Evolutionary conservation across 2,888 invertebrate genomes (phyloP).

Genomic region (Eucriotettix oculatus): DNA sequence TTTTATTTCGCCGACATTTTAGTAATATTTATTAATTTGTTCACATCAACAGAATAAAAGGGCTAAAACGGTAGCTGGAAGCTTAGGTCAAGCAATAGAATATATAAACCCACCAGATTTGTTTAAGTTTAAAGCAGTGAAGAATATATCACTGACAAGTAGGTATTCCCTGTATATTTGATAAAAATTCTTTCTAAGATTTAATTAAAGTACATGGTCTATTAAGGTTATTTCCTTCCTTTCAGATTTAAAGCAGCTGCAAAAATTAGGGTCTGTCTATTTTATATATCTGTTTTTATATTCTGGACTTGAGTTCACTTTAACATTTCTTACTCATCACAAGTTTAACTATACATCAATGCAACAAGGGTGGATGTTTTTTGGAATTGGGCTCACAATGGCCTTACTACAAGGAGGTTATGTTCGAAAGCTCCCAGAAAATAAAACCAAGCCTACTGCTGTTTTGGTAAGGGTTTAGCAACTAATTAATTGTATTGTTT

Average conservation of each 20-base stretch:
- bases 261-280: constrained; percentile 55
- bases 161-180: not conserved
- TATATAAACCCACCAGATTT: constrained; percentile 42
- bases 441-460: constrained; percentile 53
- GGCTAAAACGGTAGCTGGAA: constrained; percentile 46
- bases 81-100: constrained; percentile 44
- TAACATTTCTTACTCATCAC: constrained; percentile 91
- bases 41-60: constrained; percentile 39
- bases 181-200: not conserved
- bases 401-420: constrained; percentile 77
- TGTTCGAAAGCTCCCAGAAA: constrained; percentile 59
- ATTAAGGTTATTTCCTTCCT: constrained; percentile 4
- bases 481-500: no score
- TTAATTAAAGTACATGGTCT: not conserved
- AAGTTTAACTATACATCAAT: constrained; percentile 80
- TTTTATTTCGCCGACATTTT: not conserved
- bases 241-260: constrained; percentile 46
- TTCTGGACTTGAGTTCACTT: constrained; percentile 92
- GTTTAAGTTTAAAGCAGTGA: constrained; percentile 47
- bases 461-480: constrained; percentile 29
- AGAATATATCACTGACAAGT: constrained; percentile 33
- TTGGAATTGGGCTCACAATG: constrained; percentile 86
- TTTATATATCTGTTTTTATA: constrained; percentile 88
- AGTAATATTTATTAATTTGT: no score
- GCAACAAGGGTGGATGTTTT: constrained; percentile 97